Base-by-base conservation (phyloP, 2,888 invertebrate species). In the Pollenia labialis region DNA sequence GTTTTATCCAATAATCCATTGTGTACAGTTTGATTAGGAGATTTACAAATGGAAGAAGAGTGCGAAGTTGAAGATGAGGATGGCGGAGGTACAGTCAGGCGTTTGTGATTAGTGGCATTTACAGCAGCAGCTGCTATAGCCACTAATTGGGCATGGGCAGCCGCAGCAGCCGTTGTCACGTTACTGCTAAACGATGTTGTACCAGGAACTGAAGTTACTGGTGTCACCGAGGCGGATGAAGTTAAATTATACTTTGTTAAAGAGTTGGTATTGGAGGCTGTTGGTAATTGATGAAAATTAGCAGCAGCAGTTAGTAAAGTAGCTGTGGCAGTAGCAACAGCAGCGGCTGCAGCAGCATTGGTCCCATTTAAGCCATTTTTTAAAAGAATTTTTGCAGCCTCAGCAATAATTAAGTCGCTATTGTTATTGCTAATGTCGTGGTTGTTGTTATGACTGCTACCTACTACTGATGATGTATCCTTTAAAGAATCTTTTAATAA, bases 361-460 rank as follows among this genome's bases (percentile, higher is more conserved):
- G 89, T 89, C 50, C 90, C 91, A 83, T 92, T 91, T 89, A 92
- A 88, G 88, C 91, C 92, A 91, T 92, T 92, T 89, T 92, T 92
- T 46, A 91, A 87, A 87, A 91, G 88, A 89, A 90, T 90, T 89
- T 91, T 90, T 79, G 92, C 90, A 83, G 92, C 90, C 89, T 91
- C 90, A 87, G 90, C 90, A 88, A 91, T 91, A 76, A 91, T 87
- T 81, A 89, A 89, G 72, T 90, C 90, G 85, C 87, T 90, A 32
- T 32, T 32, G 83, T 85, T 89, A 82, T 81, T 89, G 81, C 68
- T 89, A 74, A 72, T 88, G 84, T 69, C 88, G 77, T 44, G 79
- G 23, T 62, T 88, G 76, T 80, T 88, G 54, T 50, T 88, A 66
- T 81, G 86, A 60, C 62, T 54, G 23, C 6, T 71, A 18, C 48